phyloP scores from a whole-genome alignment of 2,888 invertebrate genomes.

The Macrostomum cliftonense region DNA sequence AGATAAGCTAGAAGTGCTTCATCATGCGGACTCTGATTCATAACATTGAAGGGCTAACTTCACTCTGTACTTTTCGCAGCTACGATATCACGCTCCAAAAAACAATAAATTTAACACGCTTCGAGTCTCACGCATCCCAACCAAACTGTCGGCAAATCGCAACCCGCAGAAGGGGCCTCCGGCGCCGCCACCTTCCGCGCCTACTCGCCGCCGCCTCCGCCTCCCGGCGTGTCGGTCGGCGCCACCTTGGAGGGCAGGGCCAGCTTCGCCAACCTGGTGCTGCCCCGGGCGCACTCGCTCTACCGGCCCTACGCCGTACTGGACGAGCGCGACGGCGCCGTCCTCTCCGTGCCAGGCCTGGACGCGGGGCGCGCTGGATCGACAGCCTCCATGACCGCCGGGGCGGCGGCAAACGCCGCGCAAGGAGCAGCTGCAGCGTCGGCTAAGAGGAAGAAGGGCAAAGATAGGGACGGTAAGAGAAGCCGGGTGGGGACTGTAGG shows the following conservation, averaged over 20 bases:
- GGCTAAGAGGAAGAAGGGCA: conserved; percentile 6
- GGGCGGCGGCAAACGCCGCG: too few species aligned
- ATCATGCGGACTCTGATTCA: too few species aligned
- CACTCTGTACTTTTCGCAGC: too few species aligned
- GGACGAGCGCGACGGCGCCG: conserved; percentile 16
- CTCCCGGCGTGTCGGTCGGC: conserved; percentile 18
- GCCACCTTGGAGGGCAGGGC: conserved; percentile 18
- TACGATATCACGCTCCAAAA: too few species aligned
- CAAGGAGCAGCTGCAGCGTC: conserved; percentile 6
- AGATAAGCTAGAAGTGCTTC: too few species aligned
- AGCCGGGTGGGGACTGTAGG: too few species aligned
- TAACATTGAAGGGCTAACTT: too few species aligned
- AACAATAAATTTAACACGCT: too few species aligned
- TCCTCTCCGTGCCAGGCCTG: neutral
- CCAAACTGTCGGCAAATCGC: too few species aligned
- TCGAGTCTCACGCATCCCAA: too few species aligned
- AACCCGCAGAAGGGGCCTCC: neutral
- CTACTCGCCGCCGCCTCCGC: conserved; percentile 3
- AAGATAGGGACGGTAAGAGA: neutral
- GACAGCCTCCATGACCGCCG: too few species aligned
- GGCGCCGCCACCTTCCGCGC: neutral
- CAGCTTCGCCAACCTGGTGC: conserved; percentile 19
- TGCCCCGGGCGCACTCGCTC: conserved; percentile 24
- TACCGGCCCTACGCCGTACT: conserved; percentile 25
- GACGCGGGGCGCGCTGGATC: too few species aligned